Conservation (phyloP, 2,113 vertebrate species). For the Zosterops hypoxanthus region DNA sequence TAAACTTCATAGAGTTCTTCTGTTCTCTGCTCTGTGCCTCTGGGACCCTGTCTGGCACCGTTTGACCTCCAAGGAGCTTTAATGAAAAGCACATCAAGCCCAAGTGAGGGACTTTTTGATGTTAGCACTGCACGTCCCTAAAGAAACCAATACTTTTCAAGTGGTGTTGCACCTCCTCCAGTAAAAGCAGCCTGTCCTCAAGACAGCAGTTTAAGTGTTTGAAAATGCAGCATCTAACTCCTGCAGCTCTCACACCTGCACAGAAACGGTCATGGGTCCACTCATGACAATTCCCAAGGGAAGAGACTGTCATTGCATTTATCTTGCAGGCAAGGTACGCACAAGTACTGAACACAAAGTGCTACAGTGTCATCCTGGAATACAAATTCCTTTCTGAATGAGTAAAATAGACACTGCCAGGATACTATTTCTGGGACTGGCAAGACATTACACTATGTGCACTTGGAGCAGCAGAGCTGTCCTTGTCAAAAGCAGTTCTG, state of each 20-base stretch:
- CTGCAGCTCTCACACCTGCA: background rate
- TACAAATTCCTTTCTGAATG: background rate
- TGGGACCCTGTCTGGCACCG: background rate
- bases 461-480: background rate
- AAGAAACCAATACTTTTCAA: background rate
- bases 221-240: background rate
- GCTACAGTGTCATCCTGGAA: background rate
- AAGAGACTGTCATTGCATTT: background rate
- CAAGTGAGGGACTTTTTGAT: background rate
- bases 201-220: background rate
- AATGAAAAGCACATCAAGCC: constrained; percentile 45
- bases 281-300: accelerated
- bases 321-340: background rate
- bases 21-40: constrained; percentile 11
- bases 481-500: background rate
- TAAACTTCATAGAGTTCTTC: constrained; percentile 32
- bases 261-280: background rate
- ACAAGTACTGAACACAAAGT: background rate
- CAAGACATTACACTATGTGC: background rate
- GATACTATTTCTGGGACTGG: background rate
- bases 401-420: background rate
- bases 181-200: background rate
- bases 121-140: background rate
- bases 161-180: background rate
- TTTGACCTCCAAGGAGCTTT: constrained; percentile 27